A percentile compares a stretch with the other conserved stretches of the same genome.
phyloP scores from a whole-genome alignment of 2,888 invertebrate genomes.

The Schizotus pectinicornis region DNA sequence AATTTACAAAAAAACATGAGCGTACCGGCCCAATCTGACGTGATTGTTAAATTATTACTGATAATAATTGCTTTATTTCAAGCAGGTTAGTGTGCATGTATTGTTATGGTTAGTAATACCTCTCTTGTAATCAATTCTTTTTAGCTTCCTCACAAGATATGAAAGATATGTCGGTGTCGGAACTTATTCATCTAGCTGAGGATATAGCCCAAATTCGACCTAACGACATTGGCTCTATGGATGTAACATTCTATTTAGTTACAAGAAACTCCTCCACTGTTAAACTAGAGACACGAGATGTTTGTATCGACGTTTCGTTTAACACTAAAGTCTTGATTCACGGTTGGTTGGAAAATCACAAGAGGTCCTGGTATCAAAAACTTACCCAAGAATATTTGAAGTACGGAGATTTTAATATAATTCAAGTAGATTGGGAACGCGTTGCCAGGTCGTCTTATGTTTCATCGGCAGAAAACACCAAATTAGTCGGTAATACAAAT shows the following conservation, averaged over 20 bases:
- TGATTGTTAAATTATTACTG: no score
- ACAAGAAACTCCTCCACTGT: background rate
- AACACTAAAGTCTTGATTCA: constrained; percentile 58
- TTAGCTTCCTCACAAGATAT: constrained; percentile 12
- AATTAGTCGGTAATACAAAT: constrained; percentile 39
- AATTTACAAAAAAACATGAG: no score
- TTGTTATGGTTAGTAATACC: no score
- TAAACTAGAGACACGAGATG: background rate
- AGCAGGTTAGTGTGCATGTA: no score
- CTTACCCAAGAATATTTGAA: constrained; percentile 56
- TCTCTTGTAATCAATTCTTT: no score
- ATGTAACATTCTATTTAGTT: constrained; percentile 14
- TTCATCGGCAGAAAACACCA: constrained; percentile 44
- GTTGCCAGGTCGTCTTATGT: constrained; percentile 47
- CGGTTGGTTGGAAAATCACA: constrained; percentile 58
- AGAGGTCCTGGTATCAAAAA: constrained; percentile 47
- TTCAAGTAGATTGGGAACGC: constrained; percentile 61
- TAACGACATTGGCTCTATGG: constrained; percentile 13
- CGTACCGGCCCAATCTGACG: no score
- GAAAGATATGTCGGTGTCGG: constrained; percentile 19
- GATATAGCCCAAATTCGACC: constrained; percentile 18
- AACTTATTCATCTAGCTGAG: constrained; percentile 21
- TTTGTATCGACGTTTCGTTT: constrained; percentile 18
- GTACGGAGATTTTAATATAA: constrained; percentile 58
- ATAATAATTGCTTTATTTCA: no score